Conservation (phyloP, 1,140 invertebrate genomes). For the Halyomorpha halys region DNA sequence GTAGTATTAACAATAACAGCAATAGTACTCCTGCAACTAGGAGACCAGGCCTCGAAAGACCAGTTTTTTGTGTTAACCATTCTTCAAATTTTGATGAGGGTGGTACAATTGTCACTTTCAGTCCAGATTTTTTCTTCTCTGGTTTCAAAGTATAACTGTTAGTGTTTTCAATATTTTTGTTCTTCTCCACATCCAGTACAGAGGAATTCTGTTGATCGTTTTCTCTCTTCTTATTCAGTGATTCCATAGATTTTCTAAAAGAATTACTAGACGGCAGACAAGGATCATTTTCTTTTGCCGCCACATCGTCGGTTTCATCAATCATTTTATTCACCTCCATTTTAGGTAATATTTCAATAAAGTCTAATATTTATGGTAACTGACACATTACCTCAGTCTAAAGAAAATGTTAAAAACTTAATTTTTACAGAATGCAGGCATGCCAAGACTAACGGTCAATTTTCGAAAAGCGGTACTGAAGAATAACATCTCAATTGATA, state of each 20-base stretch:
- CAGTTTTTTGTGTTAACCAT: conserved; percentile 31
- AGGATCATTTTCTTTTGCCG: not conserved
- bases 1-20: conserved; percentile 31
- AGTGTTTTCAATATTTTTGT: conserved; percentile 8
- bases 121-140: conserved; percentile 2
- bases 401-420: too few relatives aligned
- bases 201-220: conserved; percentile 8
- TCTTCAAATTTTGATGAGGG: conserved; percentile 30
- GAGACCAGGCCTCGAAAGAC: conserved; percentile 28
- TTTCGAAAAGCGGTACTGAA: too few relatives aligned
- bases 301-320: too few relatives aligned
- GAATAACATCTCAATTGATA: too few relatives aligned
- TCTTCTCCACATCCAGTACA: conserved; percentile 1
- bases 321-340: too few relatives aligned
- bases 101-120: conserved; percentile 13
- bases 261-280: not conserved
- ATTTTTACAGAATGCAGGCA: too few relatives aligned
- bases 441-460: too few relatives aligned
- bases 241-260: conserved; percentile 30
- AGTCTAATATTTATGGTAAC: too few relatives aligned
- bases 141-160: conserved; percentile 8
- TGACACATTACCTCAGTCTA: too few relatives aligned
- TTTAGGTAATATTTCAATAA: too few relatives aligned
- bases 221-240: conserved; percentile 14
- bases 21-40: conserved; percentile 28